These are phyloP conservation scores for Nasonia longicornis DNA, from an alignment of 1,140 invertebrate genomes.

Conservation along the genomic window DNA sequence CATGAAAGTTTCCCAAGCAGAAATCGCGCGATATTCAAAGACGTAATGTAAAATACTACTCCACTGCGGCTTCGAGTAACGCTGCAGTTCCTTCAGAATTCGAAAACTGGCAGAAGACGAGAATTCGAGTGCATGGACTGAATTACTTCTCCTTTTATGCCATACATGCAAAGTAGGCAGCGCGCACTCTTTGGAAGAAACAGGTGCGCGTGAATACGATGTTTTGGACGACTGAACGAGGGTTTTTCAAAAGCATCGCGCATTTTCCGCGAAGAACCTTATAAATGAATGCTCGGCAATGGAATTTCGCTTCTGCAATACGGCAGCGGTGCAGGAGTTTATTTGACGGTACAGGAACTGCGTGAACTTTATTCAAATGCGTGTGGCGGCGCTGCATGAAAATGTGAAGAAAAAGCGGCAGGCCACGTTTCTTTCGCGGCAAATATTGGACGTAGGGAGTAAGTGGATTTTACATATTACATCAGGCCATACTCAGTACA, in stretches of 20 bases:
- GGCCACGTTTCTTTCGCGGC: not conserved
- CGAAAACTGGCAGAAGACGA: too few relatives aligned
- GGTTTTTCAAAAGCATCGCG: not conserved
- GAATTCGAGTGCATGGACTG: not conserved
- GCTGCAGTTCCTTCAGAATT: not conserved
- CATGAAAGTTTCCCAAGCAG: slow-evolving; percentile 22
- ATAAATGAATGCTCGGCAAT: not conserved
- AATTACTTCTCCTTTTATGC: not conserved
- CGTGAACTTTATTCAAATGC: not conserved
- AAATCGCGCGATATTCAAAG: slow-evolving; percentile 19
- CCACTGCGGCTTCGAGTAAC: not conserved
- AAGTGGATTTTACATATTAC: not conserved
- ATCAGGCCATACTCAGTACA: not conserved
- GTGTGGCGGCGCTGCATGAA: not conserved
- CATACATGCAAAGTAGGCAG: not conserved
- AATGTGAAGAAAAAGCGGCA: not conserved
- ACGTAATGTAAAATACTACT: not conserved
- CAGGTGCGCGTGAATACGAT: not conserved
- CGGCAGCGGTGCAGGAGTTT: not conserved
- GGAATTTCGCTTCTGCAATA: not conserved
- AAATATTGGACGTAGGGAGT: not conserved
- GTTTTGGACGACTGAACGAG: not conserved
- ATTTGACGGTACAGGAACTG: not conserved
- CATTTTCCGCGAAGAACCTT: not conserved
- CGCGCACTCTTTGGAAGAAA: not conserved